Evolutionary conservation across 2,888 invertebrate species (phyloP), one percentile per base, ranked within the genome.

Genomic region (Rhyacophila evoluta): DNA sequence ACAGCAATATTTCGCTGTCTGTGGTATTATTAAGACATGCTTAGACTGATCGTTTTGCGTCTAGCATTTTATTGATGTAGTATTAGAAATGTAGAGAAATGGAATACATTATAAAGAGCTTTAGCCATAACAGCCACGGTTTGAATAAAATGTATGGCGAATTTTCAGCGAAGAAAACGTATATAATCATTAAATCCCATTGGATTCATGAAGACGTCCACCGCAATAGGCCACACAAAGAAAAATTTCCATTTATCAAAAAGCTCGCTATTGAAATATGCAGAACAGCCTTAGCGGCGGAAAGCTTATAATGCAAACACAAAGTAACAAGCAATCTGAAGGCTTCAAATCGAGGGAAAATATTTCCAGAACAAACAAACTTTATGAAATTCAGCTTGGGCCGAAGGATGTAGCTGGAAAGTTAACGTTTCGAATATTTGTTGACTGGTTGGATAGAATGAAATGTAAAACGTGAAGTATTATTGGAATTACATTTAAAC

Each of bases 301-400:
- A 70, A 36, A 70, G 29, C 70, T 33, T 33, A 28, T 74, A 67
- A 75, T 27, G 75, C 75, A 75, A 75, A 75, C 68, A 68, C 36
- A 55, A 75, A 75, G 75, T 69, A 68, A 75, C 75, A 75, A 75
- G 75, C 37, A 68, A 69, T 75, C 68, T 68, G 75, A 75, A 69
- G 38, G 36, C 75, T 27, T 69, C 68, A 68, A 75, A 69, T 69
- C 38, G 67, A 19, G 27, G 36, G 36, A 38, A 75, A 75, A 74
- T 68, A 74, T 74, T 74, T 67, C 29, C 55, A n/a, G 27, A 67
- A 68, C 37, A 55, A 67, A 68, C 68, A 55, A 55, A 55, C 55
- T 55, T 55, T 55, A 10, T 19, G 19, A 19, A 55, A 55, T 55
- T 55, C 19, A 25, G 8, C 55, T 25, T 19, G 55, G 55, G 19